Base-by-base conservation (phyloP, 2,888 invertebrate genomes). In the Diadromus collaris region DNA sequence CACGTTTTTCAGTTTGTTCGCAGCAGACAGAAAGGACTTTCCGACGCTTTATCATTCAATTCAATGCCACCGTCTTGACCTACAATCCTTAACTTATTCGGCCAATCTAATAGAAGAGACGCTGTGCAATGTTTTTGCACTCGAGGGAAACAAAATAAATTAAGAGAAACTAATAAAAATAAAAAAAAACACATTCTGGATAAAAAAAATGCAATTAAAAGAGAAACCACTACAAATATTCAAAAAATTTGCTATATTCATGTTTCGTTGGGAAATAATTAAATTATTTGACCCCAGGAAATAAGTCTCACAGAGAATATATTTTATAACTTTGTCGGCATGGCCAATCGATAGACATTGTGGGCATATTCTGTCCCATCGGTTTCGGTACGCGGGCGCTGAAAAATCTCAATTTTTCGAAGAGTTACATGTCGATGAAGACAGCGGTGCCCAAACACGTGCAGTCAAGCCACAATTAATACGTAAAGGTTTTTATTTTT, bases 21-120 rank as follows among this genome's bases (percentile, higher is more conserved):
- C 27, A 16, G 61, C 44, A 63, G 72, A 72, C 72, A 44, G 67
- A 72, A 63, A 63, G 54, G 44, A 68, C 68, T 41, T 56, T 27
- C 54, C 67, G 38, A 54, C 67, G 72, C 44, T 63, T 68, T 63
- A 68, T 77, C 65, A 72, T 61, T 76, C 34, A 48, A 63, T 69
- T 65, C 73, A 78, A 78, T 78, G 73, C 60, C 64, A 69, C 48
- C 32, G 54, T 58, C 73, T 78, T 73, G 78, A 69, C 73, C 78
- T 69, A 67, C 72, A 73, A 73, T 54, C 58, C 19, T 51, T 19
- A 58, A 51, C 60, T 60, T 27, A 44, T 61, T 76, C 44, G n/a
- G 58, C 44, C 41, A n/a, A 38, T 10, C 9, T n/a, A 46, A 34
- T 58, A 56, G 32, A 44, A 34, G 48, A 51, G 48, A 51, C 13